Evolutionary conservation across 2,797 vertebrate species (phyloP).

Genomic region (Thamnophis elegans): DNA sequence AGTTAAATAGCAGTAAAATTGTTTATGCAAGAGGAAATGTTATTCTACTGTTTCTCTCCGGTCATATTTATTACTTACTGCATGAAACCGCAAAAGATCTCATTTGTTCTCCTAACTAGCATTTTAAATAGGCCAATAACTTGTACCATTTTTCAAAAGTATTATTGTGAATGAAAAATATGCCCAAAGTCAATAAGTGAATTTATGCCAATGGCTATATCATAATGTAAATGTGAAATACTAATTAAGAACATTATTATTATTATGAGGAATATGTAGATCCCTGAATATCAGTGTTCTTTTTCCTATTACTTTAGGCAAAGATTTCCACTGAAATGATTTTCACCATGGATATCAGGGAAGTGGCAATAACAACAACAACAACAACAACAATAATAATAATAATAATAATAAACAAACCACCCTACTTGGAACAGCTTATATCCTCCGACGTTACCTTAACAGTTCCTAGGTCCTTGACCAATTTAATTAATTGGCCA

Average conservation of each 20-base stretch:
- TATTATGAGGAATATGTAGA: not conserved
- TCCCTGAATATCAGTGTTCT: not conserved
- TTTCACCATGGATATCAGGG: not conserved
- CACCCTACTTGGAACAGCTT: too few species aligned
- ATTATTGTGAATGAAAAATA: not conserved
- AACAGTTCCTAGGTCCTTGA: too few species aligned
- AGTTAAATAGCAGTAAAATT: conserved; percentile 4
- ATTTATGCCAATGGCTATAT: not conserved
- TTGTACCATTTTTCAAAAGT: not conserved
- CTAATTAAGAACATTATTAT: not conserved
- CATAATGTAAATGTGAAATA: not conserved
- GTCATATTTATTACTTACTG: not conserved
- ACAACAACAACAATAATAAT: too few species aligned
- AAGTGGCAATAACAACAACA: too few species aligned
- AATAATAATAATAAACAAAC: too few species aligned
- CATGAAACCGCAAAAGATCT: not conserved
- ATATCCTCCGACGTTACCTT: too few species aligned
- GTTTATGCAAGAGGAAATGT: not conserved
- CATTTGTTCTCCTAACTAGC: not conserved
- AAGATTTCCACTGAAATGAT: not conserved
- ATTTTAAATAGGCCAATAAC: not conserved
- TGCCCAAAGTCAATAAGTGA: not conserved
- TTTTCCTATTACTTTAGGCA: not conserved
- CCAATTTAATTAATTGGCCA: too few species aligned
- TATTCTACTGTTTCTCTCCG: not conserved